A percentile compares a stretch with the other conserved stretches of the same genome.
phyloP scores from a whole-genome alignment of 2,797 vertebrate species.

The Gephyroberyx darwinii region DNA sequence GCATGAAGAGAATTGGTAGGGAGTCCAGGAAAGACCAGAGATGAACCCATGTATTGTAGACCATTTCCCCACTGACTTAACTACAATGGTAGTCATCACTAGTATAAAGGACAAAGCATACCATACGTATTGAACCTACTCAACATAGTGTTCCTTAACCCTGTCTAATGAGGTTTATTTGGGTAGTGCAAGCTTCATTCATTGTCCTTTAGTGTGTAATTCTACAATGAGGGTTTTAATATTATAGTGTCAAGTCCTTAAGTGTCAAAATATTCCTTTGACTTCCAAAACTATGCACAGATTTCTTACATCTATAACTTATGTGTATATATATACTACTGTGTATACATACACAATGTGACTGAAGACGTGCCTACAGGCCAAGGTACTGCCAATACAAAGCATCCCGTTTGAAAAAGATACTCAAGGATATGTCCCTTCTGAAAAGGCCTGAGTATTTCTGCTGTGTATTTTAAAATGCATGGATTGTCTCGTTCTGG shows the following conservation, averaged over 20 bases:
- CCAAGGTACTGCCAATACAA: conserved; percentile 64
- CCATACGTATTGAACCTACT: conserved; percentile 28
- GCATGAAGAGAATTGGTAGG: conserved; percentile 9
- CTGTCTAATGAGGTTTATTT: conserved; percentile 39
- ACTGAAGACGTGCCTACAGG: conserved; percentile 59
- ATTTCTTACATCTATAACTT: conserved; percentile 18
- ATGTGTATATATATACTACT: conserved; percentile 34
- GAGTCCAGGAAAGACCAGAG: not conserved
- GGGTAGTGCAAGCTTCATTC: conserved; percentile 51
- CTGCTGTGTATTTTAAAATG: conserved; percentile 62
- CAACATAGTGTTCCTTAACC: conserved; percentile 39
- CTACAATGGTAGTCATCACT: conserved; percentile 11
- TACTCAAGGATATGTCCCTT: conserved; percentile 71
- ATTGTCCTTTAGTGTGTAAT: conserved; percentile 46
- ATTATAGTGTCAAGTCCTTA: conserved; percentile 52
- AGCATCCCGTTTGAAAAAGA: conserved; percentile 63
- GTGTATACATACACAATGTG: conserved; percentile 40
- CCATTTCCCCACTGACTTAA: conserved; percentile 1
- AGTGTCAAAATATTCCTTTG: conserved; percentile 34
- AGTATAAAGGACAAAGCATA: conserved; percentile 7
- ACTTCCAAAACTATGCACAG: conserved; percentile 29
- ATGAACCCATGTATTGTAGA: not conserved
- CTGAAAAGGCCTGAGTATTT: conserved; percentile 78
- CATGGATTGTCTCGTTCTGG: conserved; percentile 82
- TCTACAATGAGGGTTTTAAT: conserved; percentile 53